These are phyloP conservation scores for Salvelinus alpinus DNA, from an alignment of 2,113 vertebrate species.

Conservation along the genomic window DNA sequence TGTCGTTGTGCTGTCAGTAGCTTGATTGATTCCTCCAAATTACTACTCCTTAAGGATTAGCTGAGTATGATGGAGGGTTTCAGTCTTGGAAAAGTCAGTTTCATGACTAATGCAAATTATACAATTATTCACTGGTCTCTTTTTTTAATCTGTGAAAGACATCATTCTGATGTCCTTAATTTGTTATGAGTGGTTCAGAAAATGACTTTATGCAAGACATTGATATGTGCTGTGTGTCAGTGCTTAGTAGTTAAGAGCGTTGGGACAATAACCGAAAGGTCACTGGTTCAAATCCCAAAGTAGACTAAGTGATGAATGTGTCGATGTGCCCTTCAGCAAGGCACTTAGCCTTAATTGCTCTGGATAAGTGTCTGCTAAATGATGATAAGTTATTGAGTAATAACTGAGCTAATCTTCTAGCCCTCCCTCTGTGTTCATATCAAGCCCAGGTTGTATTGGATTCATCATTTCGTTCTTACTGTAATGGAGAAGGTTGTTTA, in stretches of 20 bases:
- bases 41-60: conserved; percentile 39
- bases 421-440: too few relatives aligned
- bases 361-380: too few relatives aligned
- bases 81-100: conserved; percentile 15
- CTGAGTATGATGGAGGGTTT: conserved; percentile 32
- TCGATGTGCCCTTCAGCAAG: too few relatives aligned
- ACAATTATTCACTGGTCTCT: neutral
- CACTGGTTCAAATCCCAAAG: too few relatives aligned
- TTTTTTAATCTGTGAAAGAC: neutral
- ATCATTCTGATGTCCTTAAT: neutral
- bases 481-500: too few relatives aligned
- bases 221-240: neutral
- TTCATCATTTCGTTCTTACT: neutral
- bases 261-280: too few relatives aligned
- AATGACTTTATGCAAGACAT: neutral
- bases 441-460: too few relatives aligned
- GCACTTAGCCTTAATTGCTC: too few relatives aligned
- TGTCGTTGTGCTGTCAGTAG: conserved; percentile 39
- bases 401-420: too few relatives aligned
- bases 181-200: neutral
- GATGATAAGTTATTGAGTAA: too few relatives aligned
- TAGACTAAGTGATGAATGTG: too few relatives aligned
- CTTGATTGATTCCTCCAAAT: conserved; percentile 52
- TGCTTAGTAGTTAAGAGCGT: too few relatives aligned
- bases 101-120: neutral